Base-by-base conservation (phyloP, 2,888 invertebrate genomes). In the Chymomyza caudatula region DNA sequence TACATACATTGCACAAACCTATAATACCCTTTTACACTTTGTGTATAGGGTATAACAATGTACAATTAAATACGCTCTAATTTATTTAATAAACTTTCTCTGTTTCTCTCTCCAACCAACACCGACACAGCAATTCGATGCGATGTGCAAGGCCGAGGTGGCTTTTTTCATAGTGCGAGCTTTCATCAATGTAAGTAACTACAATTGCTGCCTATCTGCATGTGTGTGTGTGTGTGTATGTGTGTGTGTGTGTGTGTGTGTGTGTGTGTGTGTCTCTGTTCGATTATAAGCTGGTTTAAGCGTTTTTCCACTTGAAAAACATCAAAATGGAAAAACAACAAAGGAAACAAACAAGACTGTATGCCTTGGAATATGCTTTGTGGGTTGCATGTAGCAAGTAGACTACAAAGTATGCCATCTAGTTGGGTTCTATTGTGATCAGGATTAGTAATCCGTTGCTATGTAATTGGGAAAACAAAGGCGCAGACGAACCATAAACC, bases 81-180 rank as follows among this genome's bases (percentile, higher is more conserved):
- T 49, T 54, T 51, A 66, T 60, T 70, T 47, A 52, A 47, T 53
- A 62, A 57, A 62, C 20, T 58, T 56, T 59, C 13, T 59, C 13
- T 44, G 42, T 64, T 77, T 85, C 86, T 78, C 91, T 93, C 58
- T 92, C n/a, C n/a, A n/a, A n/a, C n/a, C n/a, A n/a, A n/a, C n/a
- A n/a, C n/a, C n/a, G n/a, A n/a, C n/a, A n/a, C n/a, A 95, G 95
- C 93, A 94, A 92, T 95, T 95, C 89, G 95, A 95, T 91, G 92
- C 93, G 56, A 92, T 94, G 88, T 95, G 94, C 89, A 95, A 94
- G 92, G 94, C 94, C 54, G 95, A 95, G 91, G 93, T 95, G 89
- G 93, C 94, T 68, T 95, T 95, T 91, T 93, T 95, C 92, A 92
- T 94, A 88, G 92, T 93, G 75, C 92, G 95, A 90, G 93, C 94